phyloP scores from a whole-genome alignment of 2,113 vertebrate genomes.

The Capreolus pygargus region DNA sequence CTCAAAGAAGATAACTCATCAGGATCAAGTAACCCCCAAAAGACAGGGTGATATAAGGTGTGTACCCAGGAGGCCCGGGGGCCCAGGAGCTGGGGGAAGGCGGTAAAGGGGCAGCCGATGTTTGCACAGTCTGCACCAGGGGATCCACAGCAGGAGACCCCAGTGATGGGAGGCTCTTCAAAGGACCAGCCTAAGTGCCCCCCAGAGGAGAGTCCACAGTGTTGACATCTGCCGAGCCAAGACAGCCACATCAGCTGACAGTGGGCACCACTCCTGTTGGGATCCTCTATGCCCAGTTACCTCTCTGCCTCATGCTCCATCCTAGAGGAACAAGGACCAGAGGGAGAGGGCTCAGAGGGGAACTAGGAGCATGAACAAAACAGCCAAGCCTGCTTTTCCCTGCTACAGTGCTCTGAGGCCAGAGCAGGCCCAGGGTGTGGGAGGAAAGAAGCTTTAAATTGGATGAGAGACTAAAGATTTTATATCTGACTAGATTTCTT shows the following conservation, averaged over 20 bases:
- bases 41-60: not conserved
- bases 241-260: not conserved
- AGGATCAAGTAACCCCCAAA: not conserved
- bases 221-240: not conserved
- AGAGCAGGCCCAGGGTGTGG: not conserved
- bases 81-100: not conserved
- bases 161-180: not conserved
- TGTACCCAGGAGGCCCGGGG: not conserved
- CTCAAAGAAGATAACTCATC: not conserved
- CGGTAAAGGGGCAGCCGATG: not conserved
- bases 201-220: not conserved
- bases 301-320: not conserved
- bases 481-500: not conserved
- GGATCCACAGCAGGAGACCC: not conserved
- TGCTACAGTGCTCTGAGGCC: not conserved
- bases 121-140: not conserved
- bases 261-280: not conserved
- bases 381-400: not conserved
- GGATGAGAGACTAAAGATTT: not conserved
- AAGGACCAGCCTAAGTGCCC: not conserved
- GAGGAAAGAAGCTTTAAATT: not conserved
- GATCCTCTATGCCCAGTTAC: not conserved
- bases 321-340: not conserved
- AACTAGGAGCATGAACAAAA: not conserved
- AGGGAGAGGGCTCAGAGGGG: no score